Evolutionary conservation across 2,888 invertebrate species (phyloP), one percentile per base, ranked within the genome.

Genomic region (Exocentrus adspersus): DNA sequence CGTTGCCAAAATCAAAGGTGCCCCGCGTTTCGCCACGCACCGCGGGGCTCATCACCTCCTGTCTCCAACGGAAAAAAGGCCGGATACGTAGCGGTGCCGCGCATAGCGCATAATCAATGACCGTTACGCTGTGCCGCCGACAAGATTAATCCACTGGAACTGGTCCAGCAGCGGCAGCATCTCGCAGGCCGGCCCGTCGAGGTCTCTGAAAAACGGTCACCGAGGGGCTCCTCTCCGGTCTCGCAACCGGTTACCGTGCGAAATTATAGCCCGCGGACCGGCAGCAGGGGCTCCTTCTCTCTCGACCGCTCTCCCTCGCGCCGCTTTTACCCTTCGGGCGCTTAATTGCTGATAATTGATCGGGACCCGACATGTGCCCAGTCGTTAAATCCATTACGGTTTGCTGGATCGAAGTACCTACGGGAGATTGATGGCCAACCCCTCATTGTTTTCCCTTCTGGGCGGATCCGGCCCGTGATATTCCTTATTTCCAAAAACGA

Each of bases 71-170:
- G 42, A 42, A 28, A 42, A 28, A 56, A 60, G 19, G 56, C 67
- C 69, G 69, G 69, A 69, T 67, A 67, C 64, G 68, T 57, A 53
- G 61, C 64, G 50, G 51, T 42, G 45, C 54, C 54, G 68, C 64
- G 70, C 71, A 68, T 67, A 68, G 65, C 69, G 66, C 76, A 75
- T 78, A 75, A 78, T 78, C 77, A 75, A 76, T 76, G 78, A 78
- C 77, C 78, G 78, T 78, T 78, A 77, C 76, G 72, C 74, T n/a
- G n/a, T n/a, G 37, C 75, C 75, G 72, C 71, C 71, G 62, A 46
- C 64, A 53, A 73, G 75, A 77, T 77, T 78, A 78, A 78, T 78
- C 77, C 76, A 77, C 76, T 74, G 78, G 78, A 77, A 77, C 77
- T 76, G 77, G 76, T 77, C 76, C 76, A 72, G 71, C 73, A 70